Evolutionary conservation across 2,888 invertebrate species (phyloP).

Genomic region (Diaphora mendica): DNA sequence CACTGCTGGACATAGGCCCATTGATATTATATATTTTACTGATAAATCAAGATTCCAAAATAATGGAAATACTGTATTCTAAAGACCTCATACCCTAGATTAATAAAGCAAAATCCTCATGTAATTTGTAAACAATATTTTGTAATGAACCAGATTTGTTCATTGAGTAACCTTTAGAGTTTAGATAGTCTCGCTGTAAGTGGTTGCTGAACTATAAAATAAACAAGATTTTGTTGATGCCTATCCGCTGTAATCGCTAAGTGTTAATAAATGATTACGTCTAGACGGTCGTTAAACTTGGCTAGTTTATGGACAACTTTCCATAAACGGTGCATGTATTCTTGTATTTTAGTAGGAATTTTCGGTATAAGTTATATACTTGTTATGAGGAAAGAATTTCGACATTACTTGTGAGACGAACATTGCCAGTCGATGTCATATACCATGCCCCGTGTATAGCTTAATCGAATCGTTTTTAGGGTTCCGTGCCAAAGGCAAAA

Average conservation of each 20-base stretch:
- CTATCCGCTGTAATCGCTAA: background rate
- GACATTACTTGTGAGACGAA: background rate
- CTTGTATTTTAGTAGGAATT: background rate
- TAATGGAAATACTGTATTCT: no score
- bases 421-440: background rate
- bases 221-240: constrained; percentile 8
- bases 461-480: no score
- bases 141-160: background rate
- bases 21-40: no score
- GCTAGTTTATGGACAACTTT: background rate
- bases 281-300: constrained; percentile 7
- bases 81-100: no score
- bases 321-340: background rate
- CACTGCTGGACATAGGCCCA: no score
- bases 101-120: no score
- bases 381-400: background rate
- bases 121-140: background rate
- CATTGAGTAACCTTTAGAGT: background rate
- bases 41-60: no score
- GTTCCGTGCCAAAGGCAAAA: no score
- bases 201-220: background rate
- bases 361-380: background rate
- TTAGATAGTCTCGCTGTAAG: background rate
- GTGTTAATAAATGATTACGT: constrained; percentile 10
- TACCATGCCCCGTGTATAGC: no score